A percentile compares a stretch with the other conserved stretches of the same genome.
Conservation (phyloP, 1,140 invertebrate species). For the Diachasmimorpha longicaudata region DNA sequence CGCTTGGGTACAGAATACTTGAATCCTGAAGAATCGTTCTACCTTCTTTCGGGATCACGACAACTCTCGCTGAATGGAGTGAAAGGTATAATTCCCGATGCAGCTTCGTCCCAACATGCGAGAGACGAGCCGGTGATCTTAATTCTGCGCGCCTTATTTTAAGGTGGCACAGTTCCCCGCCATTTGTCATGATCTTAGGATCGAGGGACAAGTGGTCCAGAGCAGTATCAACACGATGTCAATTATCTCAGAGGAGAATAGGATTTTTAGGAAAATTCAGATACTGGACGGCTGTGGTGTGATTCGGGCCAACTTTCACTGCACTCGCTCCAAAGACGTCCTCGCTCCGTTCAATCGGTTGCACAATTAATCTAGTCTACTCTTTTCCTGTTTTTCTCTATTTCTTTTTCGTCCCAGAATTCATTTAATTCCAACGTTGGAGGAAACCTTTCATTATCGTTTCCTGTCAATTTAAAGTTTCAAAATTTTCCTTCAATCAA, state of each 20-base stretch:
- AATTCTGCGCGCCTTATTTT: not conserved
- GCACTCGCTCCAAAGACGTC: constrained; percentile 4
- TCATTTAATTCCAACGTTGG: not conserved
- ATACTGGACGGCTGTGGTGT: not conserved
- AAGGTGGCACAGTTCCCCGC: not conserved
- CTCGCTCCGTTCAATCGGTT: constrained; percentile 27
- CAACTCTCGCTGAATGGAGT: constrained; percentile 4
- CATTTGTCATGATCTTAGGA: not conserved
- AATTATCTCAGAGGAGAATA: too few species aligned
- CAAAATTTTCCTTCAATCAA: not conserved
- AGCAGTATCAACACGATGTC: not conserved
- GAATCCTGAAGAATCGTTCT: not conserved
- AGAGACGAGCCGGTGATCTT: not conserved
- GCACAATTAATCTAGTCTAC: constrained; percentile 27
- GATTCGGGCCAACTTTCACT: constrained; percentile 30
- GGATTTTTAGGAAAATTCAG: not conserved
- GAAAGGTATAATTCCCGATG: not conserved
- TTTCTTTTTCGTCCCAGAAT: not conserved
- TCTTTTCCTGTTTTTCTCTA: not conserved
- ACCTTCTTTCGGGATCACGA: not conserved
- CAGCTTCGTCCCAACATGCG: not conserved
- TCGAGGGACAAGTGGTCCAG: not conserved
- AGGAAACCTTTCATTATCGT: not conserved
- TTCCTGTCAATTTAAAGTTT: not conserved
- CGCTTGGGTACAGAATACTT: not conserved